Evolutionary conservation across 2,888 invertebrate genomes (phyloP).

Genomic region (Gryllus longicercus): DNA sequence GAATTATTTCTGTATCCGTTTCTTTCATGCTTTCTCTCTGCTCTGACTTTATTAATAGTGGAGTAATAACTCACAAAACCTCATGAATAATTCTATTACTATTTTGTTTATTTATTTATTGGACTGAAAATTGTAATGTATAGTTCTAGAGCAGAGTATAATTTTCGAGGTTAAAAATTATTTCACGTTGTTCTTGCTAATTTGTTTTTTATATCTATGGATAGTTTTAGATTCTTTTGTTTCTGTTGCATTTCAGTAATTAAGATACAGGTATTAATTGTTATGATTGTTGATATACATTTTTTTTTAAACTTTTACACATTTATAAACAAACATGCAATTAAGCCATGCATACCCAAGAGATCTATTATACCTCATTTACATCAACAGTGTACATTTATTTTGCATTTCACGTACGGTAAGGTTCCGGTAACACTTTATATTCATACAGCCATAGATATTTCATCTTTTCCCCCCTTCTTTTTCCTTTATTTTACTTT

Average conservation of each 20-base stretch:
- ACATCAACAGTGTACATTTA: background rate
- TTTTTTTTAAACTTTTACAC: background rate
- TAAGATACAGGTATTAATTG: conserved; percentile 5
- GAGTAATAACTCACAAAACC: too few relatives aligned
- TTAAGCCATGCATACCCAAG: conserved; percentile 17
- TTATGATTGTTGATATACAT: background rate
- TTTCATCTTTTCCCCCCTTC: background rate
- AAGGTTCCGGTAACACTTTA: background rate
- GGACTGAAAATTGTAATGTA: too few relatives aligned
- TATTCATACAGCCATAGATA: conserved; percentile 7
- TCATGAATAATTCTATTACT: too few relatives aligned
- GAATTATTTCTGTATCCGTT: too few relatives aligned
- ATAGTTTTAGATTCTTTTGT: background rate
- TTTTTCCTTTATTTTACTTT: too few relatives aligned
- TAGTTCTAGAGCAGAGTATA: background rate
- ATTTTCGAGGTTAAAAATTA: too few relatives aligned
- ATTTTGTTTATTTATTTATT: too few relatives aligned
- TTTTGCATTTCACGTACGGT: conserved; percentile 2
- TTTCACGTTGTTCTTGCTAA: background rate
- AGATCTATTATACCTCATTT: conserved; percentile 2
- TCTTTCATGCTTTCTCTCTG: too few relatives aligned
- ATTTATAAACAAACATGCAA: background rate
- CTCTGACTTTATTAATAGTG: too few relatives aligned
- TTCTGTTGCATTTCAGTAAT: background rate
- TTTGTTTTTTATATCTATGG: background rate